phyloP scores from a whole-genome alignment of 64 coral and sea anemone genomes.

The Pachyseris speciosa region DNA sequence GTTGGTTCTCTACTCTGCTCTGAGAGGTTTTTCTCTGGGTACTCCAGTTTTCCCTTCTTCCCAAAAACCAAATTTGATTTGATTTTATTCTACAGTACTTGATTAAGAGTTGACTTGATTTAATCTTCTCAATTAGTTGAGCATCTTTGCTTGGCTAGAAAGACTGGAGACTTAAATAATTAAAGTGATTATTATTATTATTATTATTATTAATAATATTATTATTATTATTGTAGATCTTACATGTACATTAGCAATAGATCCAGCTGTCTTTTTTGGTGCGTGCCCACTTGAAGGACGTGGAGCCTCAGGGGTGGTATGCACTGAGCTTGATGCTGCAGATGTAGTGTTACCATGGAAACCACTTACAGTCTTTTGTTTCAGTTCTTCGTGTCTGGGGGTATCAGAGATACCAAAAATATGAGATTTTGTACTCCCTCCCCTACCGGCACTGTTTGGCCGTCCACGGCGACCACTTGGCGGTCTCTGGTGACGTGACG shows the following conservation, averaged over 20 bases:
- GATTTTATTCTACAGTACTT: too few relatives aligned
- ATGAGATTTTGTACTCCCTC: constrained; percentile 53
- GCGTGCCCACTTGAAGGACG: constrained; percentile 11
- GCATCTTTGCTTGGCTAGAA: too few relatives aligned
- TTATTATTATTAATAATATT: not conserved
- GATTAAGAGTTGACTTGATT: too few relatives aligned
- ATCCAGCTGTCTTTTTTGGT: not conserved
- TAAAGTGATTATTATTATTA: too few relatives aligned
- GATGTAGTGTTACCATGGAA: not conserved
- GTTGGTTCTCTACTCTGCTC: too few relatives aligned
- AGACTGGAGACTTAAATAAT: too few relatives aligned
- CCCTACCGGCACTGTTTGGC: not conserved
- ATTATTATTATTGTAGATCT: not conserved
- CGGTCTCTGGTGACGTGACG: constrained; percentile 46
- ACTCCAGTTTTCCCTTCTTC: too few relatives aligned
- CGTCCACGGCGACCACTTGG: constrained; percentile 29
- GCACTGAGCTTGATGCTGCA: not conserved
- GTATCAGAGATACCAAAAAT: constrained; percentile 65
- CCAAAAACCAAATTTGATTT: too few relatives aligned
- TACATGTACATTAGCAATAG: not conserved
- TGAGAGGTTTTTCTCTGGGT: too few relatives aligned
- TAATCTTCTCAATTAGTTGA: too few relatives aligned
- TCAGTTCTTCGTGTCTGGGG: constrained; percentile 10
- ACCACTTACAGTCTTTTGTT: not conserved
- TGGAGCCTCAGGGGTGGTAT: constrained; percentile 19